Evolutionary conservation across 1,140 invertebrate species (phyloP), one percentile per base, ranked within the genome.

Genomic region (Drosophila willistoni): DNA sequence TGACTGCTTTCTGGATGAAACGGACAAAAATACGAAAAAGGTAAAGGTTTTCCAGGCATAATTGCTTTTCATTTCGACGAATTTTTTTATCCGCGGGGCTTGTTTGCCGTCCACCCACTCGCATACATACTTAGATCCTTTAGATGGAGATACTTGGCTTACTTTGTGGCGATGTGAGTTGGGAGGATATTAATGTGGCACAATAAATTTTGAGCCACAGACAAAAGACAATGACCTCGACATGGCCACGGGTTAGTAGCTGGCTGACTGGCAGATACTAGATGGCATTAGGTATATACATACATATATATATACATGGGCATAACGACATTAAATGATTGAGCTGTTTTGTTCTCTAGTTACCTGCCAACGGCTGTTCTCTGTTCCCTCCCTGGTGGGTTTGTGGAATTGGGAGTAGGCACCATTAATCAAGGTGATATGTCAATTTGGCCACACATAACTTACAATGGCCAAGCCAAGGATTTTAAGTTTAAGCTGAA

Each of bases 391-490:
- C 3, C 2, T 14, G 13, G 3, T 42, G 33, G 41, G 29, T 29
- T 29, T 5, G 29, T 0, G 5, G 5, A 29, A 29, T 29, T 29
- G 6, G 29, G 29, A 7, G 29, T 29, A 29, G 33, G 19, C 33
- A 14, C 68, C 78, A 85, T 85, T 78, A 77, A 86, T 86, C 81
- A 85, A 81, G 70, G 74, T 78, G 67, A 78, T 71, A 69, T 85
- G 81, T 79, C 81, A 85, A 70, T 86, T 81, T 81, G 61, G 55
- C 42, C 14, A 65, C 62, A 71, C 71, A 78, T 86, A 85, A 75
- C 74, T 81, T 63, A 78, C 69, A 86, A 78, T 76, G 77, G 13
- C 19, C 59, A 62, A 4, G 36, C 36, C 59, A 62, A 62, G 59
- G 59, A 34, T 51, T 51, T 51, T 41, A 60, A 60, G 33, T 41